phyloP scores from a whole-genome alignment of 2,113 vertebrate species.

The Ammodytes dubius region DNA sequence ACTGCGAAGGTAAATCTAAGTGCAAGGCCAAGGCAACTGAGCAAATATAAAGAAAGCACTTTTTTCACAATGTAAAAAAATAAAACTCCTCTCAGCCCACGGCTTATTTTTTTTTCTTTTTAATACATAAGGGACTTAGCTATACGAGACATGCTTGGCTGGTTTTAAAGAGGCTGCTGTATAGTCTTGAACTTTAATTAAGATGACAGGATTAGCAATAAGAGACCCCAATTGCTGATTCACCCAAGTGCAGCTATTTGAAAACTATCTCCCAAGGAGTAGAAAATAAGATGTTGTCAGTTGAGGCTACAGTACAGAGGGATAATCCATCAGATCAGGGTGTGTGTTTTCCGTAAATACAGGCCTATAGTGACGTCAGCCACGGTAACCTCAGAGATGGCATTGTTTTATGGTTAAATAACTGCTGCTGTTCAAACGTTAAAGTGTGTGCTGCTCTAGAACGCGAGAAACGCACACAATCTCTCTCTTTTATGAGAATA shows the following conservation, averaged over 20 bases:
- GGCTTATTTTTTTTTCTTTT: slow-evolving; percentile 6
- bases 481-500: slow-evolving; percentile 45
- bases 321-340: neutral
- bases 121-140: slow-evolving; percentile 41
- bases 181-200: slow-evolving; percentile 74
- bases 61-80: slow-evolving; percentile 13
- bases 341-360: slow-evolving; percentile 7
- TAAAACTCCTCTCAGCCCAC: slow-evolving; percentile 21
- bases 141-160: slow-evolving; percentile 47
- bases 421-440: slow-evolving; percentile 28
- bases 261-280: slow-evolving; percentile 8
- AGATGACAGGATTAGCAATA: slow-evolving; percentile 74
- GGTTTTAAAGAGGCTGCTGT: slow-evolving; percentile 54
- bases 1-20: slow-evolving; percentile 11
- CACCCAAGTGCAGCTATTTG: slow-evolving; percentile 52
- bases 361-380: slow-evolving; percentile 1
- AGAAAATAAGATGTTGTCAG: slow-evolving; percentile 45
- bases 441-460: slow-evolving; percentile 2
- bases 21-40: neutral
- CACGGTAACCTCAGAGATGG: neutral
- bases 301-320: slow-evolving; percentile 20
- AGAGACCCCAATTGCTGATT: slow-evolving; percentile 54
- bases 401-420: slow-evolving; percentile 23
- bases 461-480: slow-evolving; percentile 8
- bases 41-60: neutral